phyloP scores from a whole-genome alignment of 2,797 vertebrate genomes.

The Psittacula echo region DNA sequence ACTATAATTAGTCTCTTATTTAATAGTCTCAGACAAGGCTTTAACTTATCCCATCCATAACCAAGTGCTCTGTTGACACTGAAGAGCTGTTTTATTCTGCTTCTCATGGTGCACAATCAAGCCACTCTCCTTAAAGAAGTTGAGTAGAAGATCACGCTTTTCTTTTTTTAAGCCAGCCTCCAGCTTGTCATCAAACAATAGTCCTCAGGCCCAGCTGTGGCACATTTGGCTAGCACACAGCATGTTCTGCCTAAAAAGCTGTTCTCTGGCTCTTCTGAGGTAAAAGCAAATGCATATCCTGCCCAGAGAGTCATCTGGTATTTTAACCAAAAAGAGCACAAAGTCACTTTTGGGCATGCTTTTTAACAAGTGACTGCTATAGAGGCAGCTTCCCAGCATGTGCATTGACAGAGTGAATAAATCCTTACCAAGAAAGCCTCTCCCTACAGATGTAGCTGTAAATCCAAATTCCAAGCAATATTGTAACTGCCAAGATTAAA shows the following conservation, averaged over 20 bases:
- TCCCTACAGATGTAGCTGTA: background rate
- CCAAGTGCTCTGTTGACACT: conserved; percentile 17
- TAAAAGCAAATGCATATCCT: background rate
- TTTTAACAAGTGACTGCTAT: background rate
- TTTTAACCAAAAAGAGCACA: background rate
- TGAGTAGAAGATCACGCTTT: background rate
- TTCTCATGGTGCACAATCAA: background rate
- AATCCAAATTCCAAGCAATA: background rate
- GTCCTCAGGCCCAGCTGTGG: background rate
- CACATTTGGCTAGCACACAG: background rate
- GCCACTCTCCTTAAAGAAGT: background rate
- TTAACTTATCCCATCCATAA: conserved; percentile 53
- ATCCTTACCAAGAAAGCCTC: background rate
- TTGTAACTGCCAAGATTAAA: background rate
- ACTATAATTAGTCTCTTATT: conserved; percentile 56
- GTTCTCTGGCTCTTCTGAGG: background rate
- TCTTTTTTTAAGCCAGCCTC: background rate
- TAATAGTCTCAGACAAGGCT: conserved; percentile 50
- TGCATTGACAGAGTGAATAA: background rate
- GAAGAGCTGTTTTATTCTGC: background rate
- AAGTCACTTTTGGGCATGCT: background rate
- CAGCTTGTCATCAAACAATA: background rate
- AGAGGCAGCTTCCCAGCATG: background rate
- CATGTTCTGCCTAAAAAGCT: background rate
- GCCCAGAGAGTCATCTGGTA: background rate